These are phyloP conservation scores for Huso huso DNA, from an alignment of 2,797 vertebrate genomes.

Conservation along the genomic window DNA sequence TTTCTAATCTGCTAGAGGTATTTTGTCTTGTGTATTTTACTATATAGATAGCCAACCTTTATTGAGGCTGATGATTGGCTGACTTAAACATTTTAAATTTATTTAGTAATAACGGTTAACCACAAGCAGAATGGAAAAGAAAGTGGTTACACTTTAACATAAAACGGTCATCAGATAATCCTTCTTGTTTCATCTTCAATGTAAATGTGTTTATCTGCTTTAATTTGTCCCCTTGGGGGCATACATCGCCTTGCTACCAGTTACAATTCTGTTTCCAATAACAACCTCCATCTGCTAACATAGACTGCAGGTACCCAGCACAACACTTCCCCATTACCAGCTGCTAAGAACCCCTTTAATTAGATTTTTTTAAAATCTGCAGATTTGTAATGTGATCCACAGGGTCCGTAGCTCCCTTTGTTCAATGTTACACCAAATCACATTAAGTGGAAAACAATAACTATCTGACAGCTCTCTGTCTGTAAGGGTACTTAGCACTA, in stretches of 20 bases:
- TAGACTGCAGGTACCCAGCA: slow-evolving; percentile 27
- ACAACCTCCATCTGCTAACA: slow-evolving; percentile 39
- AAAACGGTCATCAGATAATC: slow-evolving; percentile 25
- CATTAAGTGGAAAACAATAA: slow-evolving; percentile 66
- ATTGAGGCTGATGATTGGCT: no score
- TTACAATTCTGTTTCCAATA: slow-evolving; percentile 36
- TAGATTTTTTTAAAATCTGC: slow-evolving; percentile 25
- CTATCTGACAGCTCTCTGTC: slow-evolving; percentile 55
- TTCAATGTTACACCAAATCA: slow-evolving; percentile 52
- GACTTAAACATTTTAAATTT: no score
- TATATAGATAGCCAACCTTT: no score
- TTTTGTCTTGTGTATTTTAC: no score
- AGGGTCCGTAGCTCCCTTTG: slow-evolving; percentile 50
- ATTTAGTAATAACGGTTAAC: no score
- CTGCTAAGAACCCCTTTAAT: slow-evolving; percentile 34
- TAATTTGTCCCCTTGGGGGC: slow-evolving; percentile 30
- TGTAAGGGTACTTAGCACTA: slow-evolving; percentile 56
- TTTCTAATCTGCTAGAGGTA: no score
- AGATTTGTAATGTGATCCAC: slow-evolving; percentile 54
- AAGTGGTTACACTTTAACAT: slow-evolving; percentile 19
- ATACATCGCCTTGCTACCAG: slow-evolving; percentile 35
- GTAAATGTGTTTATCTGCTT: slow-evolving; percentile 38
- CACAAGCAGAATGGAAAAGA: no score
- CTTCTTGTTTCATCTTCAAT: slow-evolving; percentile 35
- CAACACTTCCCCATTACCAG: slow-evolving; percentile 25